Evolutionary conservation across 37 sponge, comb jelly and placozoan species (phyloP).

Genomic region (Aplysina aerophoba): DNA sequence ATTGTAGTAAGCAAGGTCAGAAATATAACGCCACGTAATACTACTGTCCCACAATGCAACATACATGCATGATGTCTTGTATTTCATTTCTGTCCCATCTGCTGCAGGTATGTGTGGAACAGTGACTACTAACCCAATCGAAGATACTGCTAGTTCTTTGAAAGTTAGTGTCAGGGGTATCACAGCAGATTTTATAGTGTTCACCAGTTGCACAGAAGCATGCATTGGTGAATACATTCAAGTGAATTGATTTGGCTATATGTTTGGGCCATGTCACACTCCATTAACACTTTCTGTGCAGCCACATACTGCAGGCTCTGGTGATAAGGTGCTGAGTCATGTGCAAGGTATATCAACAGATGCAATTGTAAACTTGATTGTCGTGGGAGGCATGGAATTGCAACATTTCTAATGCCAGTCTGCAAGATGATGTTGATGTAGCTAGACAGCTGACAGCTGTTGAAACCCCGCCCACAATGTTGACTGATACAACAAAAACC

Average conservation of each 20-base stretch:
- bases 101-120: constrained; percentile 67
- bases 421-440: constrained; percentile 12
- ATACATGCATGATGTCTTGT: too few relatives aligned
- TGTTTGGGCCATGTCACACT: constrained; percentile 25
- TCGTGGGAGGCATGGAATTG: constrained; percentile 54
- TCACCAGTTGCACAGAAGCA: not conserved
- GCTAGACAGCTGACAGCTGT: not conserved
- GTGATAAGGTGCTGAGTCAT: constrained; percentile 6
- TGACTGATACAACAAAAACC: not conserved
- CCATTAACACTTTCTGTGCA: constrained; percentile 27
- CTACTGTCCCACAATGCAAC: too few relatives aligned
- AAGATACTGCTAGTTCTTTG: constrained; percentile 10
- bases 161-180: constrained; percentile 40
- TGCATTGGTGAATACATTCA: not conserved
- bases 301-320: not conserved
- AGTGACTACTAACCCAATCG: constrained; percentile 27
- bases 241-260: constrained; percentile 31
- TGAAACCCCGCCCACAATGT: not conserved
- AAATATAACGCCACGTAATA: too few relatives aligned
- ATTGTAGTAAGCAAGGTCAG: too few relatives aligned
- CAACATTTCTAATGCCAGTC: not conserved
- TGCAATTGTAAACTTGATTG: constrained; percentile 40
- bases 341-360: constrained; percentile 4
- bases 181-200: not conserved
- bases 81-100: not conserved